Evolutionary conservation across 2,888 invertebrate species (phyloP), one percentile per base, ranked within the genome.

Genomic region (Dione juno): DNA sequence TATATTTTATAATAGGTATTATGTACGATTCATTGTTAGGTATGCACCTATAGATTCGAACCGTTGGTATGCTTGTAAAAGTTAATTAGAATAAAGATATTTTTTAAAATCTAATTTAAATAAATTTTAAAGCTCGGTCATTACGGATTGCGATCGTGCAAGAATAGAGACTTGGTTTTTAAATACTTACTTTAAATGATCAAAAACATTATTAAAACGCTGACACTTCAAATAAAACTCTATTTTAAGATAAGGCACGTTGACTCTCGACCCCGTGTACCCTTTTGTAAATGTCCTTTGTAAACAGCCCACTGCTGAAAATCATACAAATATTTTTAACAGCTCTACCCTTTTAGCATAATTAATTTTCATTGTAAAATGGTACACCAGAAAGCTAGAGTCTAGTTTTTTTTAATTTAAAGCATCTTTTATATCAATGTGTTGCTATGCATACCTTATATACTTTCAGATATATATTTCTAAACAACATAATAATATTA

Each of bases 211-310:
- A 35, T 69, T 63, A 70, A 75, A 75, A 52, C 52, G 75, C 74
- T 73, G 71, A 67, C 61, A 63, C 19, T 53, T 48, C 58, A 52
- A 69, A 73, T 73, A 66, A 72, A 74, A 73, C 58, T 68, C 66
- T 53, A 75, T 67, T 70, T 77, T 76, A 74, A 89, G 90, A 91
- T 91, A 91, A 88, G 88, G 88, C 91, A 91, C 90, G 90, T 77
- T 78, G 79, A 66, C 75, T 71, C 76, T 72, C 74, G 73, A 78
- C 77, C 74, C 76, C 78, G 77, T 79, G 74, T 74, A 73, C 67
- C 71, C 75, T 72, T 69, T 59, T 66, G 70, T 69, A 67, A 68
- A 73, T 66, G 61, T 66, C 59, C 70, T 69, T 50, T 64, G 71
- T 66, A 37, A 67, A 48, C 54, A 43, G 67, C 64, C 65, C 63